Percentiles rank a stretch among this genome's conserved stretches.
phyloP scores from a whole-genome alignment of 2,113 vertebrate species.

The Xerus inauris region DNA sequence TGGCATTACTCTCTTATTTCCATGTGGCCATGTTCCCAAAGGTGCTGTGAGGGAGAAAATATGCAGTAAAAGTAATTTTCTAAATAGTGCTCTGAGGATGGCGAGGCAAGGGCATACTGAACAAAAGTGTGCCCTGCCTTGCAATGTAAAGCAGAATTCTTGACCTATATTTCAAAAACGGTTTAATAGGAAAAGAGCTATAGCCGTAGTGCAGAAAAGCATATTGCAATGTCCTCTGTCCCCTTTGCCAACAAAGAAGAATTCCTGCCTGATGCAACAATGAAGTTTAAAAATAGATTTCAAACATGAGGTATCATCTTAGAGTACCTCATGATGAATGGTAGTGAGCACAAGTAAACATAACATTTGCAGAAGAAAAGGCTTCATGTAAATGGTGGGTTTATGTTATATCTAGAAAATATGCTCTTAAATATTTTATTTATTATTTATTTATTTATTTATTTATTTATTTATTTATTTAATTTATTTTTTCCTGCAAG shows the following conservation, averaged over 20 bases:
- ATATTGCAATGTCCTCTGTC: background rate
- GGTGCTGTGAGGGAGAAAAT: constrained; percentile 50
- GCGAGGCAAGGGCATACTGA: constrained; percentile 39
- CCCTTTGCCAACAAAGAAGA: background rate
- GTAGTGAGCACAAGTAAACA: background rate
- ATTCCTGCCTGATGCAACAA: background rate
- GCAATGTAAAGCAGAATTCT: constrained; percentile 30
- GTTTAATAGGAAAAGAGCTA: background rate
- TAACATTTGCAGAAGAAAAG: background rate
- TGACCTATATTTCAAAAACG: constrained; percentile 65
- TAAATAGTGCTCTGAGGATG: constrained; percentile 65
- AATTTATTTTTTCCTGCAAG: background rate
- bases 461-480: background rate
- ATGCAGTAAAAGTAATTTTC: constrained; percentile 65
- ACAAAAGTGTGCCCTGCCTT: constrained; percentile 50
- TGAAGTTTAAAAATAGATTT: constrained; percentile 2
- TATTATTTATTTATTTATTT: background rate
- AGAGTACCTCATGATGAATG: background rate
- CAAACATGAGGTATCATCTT: background rate
- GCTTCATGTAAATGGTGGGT: background rate
- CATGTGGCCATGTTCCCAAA: constrained; percentile 1
- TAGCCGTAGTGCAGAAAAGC: background rate
- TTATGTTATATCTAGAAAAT: background rate
- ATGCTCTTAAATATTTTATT: background rate
- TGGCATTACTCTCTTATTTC: constrained; percentile 57